A percentile compares a stretch with the other conserved stretches of the same genome.
phyloP scores from a whole-genome alignment of 2,113 vertebrate genomes.

The Passer montanus region DNA sequence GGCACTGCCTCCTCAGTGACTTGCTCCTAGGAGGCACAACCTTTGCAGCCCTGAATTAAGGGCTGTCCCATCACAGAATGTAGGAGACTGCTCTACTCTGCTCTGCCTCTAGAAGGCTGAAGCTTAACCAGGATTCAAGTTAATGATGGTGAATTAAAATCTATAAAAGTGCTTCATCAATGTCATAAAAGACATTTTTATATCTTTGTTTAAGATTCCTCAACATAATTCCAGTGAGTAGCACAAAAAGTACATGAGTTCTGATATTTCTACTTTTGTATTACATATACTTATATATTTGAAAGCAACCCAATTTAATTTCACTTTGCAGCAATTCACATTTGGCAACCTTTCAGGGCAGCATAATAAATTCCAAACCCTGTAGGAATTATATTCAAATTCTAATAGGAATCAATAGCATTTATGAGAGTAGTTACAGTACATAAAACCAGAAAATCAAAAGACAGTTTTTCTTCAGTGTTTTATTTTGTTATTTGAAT shows the following conservation, averaged over 20 bases:
- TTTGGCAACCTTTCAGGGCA: conserved; percentile 7
- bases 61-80: background rate
- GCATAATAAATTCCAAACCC: conserved; percentile 38
- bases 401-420: conserved; percentile 9
- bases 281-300: background rate
- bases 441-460: conserved; percentile 29
- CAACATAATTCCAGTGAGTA: background rate
- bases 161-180: background rate
- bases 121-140: background rate
- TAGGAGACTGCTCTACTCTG: background rate
- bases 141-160: background rate
- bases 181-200: background rate
- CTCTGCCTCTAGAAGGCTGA: background rate
- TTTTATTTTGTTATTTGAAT: conserved; percentile 29
- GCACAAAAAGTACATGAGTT: background rate
- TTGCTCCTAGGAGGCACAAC: background rate
- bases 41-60: background rate
- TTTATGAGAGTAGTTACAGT: conserved; percentile 15
- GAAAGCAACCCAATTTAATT: conserved; percentile 27
- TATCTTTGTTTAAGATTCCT: background rate
- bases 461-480: background rate
- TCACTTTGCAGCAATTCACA: background rate
- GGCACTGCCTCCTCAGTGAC: background rate
- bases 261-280: background rate
- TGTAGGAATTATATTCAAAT: background rate